Evolutionary conservation across 2,888 invertebrate genomes (phyloP), one percentile per base, ranked within the genome.

Genomic region (Blera fallax): DNA sequence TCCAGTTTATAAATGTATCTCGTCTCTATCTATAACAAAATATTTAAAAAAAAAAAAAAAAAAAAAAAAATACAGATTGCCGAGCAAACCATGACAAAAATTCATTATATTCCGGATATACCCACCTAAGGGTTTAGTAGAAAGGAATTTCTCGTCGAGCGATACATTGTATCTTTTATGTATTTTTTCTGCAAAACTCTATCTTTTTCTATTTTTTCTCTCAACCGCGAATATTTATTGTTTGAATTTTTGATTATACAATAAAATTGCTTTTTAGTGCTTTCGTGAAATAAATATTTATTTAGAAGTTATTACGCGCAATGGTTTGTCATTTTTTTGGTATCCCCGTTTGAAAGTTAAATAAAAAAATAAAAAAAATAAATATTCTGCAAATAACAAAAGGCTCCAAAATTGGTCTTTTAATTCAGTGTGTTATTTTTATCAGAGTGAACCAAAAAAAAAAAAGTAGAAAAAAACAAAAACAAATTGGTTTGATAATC

Each of bases 1-100:
- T 90, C 90, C 89, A 89, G 91, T 89, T 90, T 54, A 56, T 65
- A 74, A 74, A 24, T 67, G 64, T 64, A 43, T 78, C 67, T 72
- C 52, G 24, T 83, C 58, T 80, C 74, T 79, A 84, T 79, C 83
- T 74, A 62, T 27, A 69, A 37, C 52, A 76, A 8, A 54, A 67
- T 27, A 73, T 65, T 72, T 60, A 65, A 60, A 54, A 37, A 62
- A 76, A 76, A 60, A 70, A n/a, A n/a, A n/a, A n/a, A n/a, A n/a
- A n/a, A n/a, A n/a, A n/a, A n/a, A n/a, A n/a, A n/a, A 37, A 43
- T 40, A 64, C 32, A 85, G 50, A 69, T 69, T 72, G 52, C 56
- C 67, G 54, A 50, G 65, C 58, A 74, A 65, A 56, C 48, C 21
- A 56, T 65, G 37, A 65, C 52, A 60, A 72, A 85, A 72, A 64